These are phyloP conservation scores for Pangasius sanitwongsei DNA, from an alignment of 2,797 vertebrate species.

Conservation along the genomic window DNA sequence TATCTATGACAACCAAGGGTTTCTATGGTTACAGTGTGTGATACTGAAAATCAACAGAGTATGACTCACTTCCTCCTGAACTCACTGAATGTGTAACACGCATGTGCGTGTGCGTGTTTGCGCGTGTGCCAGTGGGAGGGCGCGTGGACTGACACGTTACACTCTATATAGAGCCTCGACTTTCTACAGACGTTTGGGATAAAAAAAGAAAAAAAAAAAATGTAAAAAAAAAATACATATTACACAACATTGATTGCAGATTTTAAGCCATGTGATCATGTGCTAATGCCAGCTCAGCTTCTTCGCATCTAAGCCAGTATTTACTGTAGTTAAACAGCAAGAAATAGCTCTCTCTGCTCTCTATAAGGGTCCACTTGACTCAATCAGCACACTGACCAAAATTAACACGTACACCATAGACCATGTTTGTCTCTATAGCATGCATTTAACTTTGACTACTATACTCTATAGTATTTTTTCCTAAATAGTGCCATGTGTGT, in stretches of 20 bases:
- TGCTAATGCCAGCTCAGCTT: neutral
- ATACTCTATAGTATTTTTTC: neutral
- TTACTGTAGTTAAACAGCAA: neutral
- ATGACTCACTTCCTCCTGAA: slow-evolving; percentile 80
- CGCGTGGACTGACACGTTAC: neutral
- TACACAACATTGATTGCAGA: neutral
- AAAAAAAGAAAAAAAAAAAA: neutral
- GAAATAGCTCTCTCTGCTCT: neutral
- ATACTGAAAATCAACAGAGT: slow-evolving; percentile 72
- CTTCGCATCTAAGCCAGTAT: neutral
- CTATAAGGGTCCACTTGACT: neutral
- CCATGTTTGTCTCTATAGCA: neutral
- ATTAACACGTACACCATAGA: neutral
- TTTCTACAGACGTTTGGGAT: neutral
- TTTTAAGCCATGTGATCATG: neutral
- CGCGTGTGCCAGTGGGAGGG: neutral
- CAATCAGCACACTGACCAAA: slow-evolving; percentile 1
- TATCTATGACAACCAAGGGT: slow-evolving; percentile 72
- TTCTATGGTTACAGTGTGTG: slow-evolving; percentile 61
- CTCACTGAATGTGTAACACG: slow-evolving; percentile 1
- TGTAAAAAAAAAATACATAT: neutral
- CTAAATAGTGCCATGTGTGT: neutral
- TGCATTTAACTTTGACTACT: neutral
- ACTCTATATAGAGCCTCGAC: neutral
- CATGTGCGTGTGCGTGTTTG: neutral